These are phyloP conservation scores for Sorex araneus DNA, from an alignment of 2,113 vertebrate species.

Conservation along the genomic window DNA sequence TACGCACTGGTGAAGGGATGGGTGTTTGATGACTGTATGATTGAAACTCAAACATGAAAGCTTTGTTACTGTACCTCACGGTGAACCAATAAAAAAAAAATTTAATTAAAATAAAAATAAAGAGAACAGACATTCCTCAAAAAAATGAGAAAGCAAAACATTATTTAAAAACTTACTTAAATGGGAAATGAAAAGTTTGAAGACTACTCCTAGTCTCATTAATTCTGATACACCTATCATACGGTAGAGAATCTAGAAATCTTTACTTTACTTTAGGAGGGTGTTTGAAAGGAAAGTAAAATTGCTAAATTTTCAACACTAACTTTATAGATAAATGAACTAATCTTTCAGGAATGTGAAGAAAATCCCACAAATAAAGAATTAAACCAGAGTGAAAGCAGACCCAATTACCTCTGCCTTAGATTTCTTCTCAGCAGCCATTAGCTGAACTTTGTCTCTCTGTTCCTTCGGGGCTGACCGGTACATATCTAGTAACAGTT, in stretches of 20 bases:
- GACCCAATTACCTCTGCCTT: slow-evolving; percentile 94
- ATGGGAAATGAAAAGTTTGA: background rate
- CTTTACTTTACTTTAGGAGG: background rate
- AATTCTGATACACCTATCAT: background rate
- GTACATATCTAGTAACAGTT: slow-evolving; percentile 98
- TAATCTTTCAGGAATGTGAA: background rate
- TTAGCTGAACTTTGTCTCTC: slow-evolving; percentile 98
- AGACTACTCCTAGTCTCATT: background rate
- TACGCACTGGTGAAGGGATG: no score
- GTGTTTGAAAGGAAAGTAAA: slow-evolving; percentile 40
- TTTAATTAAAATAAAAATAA: no score
- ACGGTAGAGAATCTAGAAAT: slow-evolving; percentile 1
- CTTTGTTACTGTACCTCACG: no score
- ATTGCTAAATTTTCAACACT: slow-evolving; percentile 50
- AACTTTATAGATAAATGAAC: slow-evolving; percentile 51
- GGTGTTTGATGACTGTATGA: no score
- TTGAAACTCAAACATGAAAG: no score
- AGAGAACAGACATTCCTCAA: no score
- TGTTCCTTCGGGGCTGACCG: slow-evolving; percentile 98
- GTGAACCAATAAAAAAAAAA: no score
- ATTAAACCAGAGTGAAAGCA: slow-evolving; percentile 18
- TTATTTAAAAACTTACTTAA: background rate
- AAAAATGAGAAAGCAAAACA: no score
- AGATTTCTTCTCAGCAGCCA: slow-evolving; percentile 98
- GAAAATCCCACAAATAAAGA: slow-evolving; percentile 26